A percentile compares a stretch with the other conserved stretches of the same genome.
Evolutionary conservation across 2,888 invertebrate species (phyloP).

Genomic region (Amiota communis): DNA sequence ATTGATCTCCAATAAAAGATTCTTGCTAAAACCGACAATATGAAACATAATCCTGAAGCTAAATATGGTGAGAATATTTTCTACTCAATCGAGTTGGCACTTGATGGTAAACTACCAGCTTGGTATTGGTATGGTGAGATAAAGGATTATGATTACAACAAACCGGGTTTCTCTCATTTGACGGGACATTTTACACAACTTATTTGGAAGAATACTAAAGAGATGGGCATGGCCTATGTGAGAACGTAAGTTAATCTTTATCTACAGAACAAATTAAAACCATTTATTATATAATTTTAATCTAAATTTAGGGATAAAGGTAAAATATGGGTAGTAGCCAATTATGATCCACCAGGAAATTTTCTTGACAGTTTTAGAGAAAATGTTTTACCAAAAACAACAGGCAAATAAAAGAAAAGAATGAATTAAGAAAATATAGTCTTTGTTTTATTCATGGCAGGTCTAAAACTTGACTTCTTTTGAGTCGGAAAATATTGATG

Average conservation of each 20-base stretch:
- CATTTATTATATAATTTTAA: too few species aligned
- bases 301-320: conserved; percentile 29
- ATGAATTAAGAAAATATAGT: too few species aligned
- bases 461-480: too few species aligned
- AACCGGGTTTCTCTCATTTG: conserved; percentile 77
- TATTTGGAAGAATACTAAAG: conserved; percentile 83
- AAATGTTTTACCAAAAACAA: too few species aligned
- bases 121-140: conserved; percentile 88
- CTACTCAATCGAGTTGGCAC: conserved; percentile 80
- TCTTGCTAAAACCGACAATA: not conserved
- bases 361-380: conserved; percentile 25
- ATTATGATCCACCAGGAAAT: conserved; percentile 50
- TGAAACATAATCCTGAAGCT: conserved; percentile 81
- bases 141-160: conserved; percentile 78
- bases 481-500: too few species aligned
- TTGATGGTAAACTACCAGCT: conserved; percentile 82
- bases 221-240: conserved; percentile 85
- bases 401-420: too few species aligned
- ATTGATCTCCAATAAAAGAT: too few species aligned
- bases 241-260: conserved; percentile 63
- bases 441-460: too few species aligned
- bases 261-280: too few species aligned
- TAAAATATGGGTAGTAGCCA: conserved; percentile 44
- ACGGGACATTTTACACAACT: conserved; percentile 92
- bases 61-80: conserved; percentile 90